A percentile compares a stretch with the other conserved stretches of the same genome.
phyloP scores from a whole-genome alignment of 2,113 vertebrate genomes.

The Hydrochoerus hydrochaeris region DNA sequence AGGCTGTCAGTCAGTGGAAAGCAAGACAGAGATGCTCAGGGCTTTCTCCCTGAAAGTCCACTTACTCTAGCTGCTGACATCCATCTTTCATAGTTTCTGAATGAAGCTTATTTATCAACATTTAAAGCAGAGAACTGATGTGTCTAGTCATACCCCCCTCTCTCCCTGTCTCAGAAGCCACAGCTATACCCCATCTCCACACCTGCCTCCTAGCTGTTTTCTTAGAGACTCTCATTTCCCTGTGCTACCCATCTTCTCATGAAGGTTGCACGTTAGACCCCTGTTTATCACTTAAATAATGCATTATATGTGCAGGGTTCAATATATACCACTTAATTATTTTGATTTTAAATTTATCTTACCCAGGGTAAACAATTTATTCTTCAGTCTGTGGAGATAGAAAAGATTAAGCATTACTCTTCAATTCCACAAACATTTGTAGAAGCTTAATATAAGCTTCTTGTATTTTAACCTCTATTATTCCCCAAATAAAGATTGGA shows the following conservation, averaged over 20 bases:
- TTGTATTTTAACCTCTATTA: constrained; percentile 54
- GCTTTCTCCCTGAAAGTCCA: not conserved
- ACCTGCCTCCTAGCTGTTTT: not conserved
- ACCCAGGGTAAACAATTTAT: constrained; percentile 29
- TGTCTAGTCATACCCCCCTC: not conserved
- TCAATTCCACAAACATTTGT: constrained; percentile 53
- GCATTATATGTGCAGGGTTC: not conserved
- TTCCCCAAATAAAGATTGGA: constrained; percentile 3
- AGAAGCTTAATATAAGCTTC: constrained; percentile 63
- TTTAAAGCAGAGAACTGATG: not conserved
- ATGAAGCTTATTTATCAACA: not conserved
- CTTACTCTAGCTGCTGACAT: not conserved
- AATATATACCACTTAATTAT: not conserved
- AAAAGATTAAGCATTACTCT: constrained; percentile 56
- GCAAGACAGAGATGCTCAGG: not conserved
- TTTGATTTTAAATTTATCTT: constrained; percentile 53
- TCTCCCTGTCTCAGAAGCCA: not conserved
- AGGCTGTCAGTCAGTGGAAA: not conserved
- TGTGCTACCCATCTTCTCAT: not conserved
- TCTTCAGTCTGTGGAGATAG: constrained; percentile 24
- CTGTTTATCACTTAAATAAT: not conserved
- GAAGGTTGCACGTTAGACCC: not conserved
- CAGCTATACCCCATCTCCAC: not conserved
- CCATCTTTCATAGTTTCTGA: not conserved
- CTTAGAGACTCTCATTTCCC: not conserved